phyloP scores from a whole-genome alignment of 2,113 vertebrate species.

The Rhinolophus ferrumequinum region DNA sequence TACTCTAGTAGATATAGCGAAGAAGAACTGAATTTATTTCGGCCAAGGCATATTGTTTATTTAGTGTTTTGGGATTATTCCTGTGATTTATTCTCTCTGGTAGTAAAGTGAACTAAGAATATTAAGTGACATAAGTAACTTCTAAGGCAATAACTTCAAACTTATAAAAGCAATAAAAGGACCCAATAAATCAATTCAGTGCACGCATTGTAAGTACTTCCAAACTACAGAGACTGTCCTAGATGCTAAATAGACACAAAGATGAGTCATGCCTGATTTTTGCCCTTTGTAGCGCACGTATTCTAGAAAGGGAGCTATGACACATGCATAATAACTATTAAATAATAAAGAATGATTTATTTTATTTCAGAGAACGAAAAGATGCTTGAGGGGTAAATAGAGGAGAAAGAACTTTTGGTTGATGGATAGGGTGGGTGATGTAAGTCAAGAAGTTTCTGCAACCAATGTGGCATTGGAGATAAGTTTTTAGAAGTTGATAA shows the following conservation, averaged over 20 bases:
- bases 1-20: not conserved
- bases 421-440: not conserved
- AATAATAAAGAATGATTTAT: not conserved
- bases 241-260: not conserved
- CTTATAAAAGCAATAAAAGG: slow-evolving; percentile 22
- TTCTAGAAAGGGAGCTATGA: not conserved
- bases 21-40: not conserved
- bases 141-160: slow-evolving; percentile 34
- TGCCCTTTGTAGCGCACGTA: not conserved
- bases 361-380: slow-evolving; percentile 2
- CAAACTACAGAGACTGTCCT: not conserved
- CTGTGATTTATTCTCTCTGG: not conserved
- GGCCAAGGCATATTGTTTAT: not conserved
- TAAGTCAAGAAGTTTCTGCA: not conserved
- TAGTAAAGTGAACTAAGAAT: slow-evolving; percentile 18
- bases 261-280: not conserved
- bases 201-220: not conserved
- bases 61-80: not conserved
- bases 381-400: not conserved
- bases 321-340: not conserved
- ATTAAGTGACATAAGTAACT: not conserved
- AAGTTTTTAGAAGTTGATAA: not conserved
- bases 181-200: slow-evolving; percentile 32
- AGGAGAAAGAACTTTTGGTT: not conserved
- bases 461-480: not conserved